Evolutionary conservation across 2,888 invertebrate genomes (phyloP).

Genomic region (Hydraecia micacea): DNA sequence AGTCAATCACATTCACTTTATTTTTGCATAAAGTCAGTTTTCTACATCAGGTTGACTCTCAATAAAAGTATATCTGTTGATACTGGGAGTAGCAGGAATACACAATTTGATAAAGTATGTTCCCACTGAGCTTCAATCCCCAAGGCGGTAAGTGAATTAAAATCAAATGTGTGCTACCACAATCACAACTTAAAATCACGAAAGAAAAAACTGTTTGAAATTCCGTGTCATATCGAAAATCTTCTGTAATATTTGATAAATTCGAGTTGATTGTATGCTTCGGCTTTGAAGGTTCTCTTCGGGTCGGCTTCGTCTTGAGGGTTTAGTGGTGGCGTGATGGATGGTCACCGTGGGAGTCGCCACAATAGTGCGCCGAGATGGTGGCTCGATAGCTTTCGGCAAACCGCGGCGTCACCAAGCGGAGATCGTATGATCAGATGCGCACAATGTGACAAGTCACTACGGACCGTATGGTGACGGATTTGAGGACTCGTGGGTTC

Average conservation of each 20-base stretch:
- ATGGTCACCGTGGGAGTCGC: conserved; percentile 74
- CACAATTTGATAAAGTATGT: not conserved
- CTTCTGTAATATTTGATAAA: conserved; percentile 59
- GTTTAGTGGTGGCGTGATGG: conserved; percentile 81
- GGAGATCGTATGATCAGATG: conserved; percentile 72
- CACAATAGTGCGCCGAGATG: conserved; percentile 77
- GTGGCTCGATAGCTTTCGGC: conserved; percentile 82
- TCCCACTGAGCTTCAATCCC: conserved; percentile 6
- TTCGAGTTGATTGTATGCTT: conserved; percentile 54
- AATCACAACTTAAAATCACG: conserved; percentile 40
- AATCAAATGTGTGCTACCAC: conserved; percentile 21
- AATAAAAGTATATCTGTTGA: not conserved
- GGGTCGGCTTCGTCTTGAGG: conserved; percentile 80
- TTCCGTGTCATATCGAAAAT: conserved; percentile 60
- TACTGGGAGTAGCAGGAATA: not conserved
- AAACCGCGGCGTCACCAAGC: conserved; percentile 84
- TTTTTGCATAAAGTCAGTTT: no score
- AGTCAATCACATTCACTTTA: not conserved
- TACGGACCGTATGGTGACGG: conserved; percentile 74
- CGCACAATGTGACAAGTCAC: conserved; percentile 78
- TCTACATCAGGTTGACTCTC: not conserved
- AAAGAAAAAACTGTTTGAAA: conserved; percentile 55
- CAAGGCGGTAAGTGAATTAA: conserved; percentile 18
- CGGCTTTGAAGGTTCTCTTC: conserved; percentile 61
- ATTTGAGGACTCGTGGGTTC: conserved; percentile 67